phyloP scores from a whole-genome alignment of 2,113 vertebrate genomes.

The Muntiacus reevesi region DNA sequence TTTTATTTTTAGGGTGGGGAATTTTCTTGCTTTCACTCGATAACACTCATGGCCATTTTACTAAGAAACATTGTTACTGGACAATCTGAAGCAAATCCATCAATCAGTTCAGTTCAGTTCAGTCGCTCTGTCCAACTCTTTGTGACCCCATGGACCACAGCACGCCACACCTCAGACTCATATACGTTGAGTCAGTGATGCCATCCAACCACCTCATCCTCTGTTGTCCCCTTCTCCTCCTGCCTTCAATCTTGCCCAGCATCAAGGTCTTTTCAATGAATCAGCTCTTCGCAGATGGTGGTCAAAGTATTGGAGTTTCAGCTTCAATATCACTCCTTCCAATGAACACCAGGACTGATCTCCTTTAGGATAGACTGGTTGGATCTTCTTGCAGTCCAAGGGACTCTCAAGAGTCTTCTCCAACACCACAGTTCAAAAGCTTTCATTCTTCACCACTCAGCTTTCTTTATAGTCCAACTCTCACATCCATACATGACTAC shows the following conservation, averaged over 20 bases:
- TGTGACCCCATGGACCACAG: not conserved
- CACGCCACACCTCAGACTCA: fast-evolving
- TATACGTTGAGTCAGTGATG: not conserved
- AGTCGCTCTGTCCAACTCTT: not conserved
- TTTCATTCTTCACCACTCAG: not conserved
- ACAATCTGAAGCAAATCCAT: not conserved
- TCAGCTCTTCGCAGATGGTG: not conserved
- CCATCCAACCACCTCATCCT: not conserved
- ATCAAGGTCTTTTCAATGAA: not conserved
- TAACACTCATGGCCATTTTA: not conserved
- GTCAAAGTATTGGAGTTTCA: not conserved
- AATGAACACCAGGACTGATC: not conserved
- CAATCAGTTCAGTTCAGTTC: not conserved
- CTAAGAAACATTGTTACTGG: not conserved
- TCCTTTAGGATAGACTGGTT: not conserved
- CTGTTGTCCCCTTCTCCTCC: not conserved
- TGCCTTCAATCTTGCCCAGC: not conserved
- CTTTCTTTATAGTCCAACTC: not conserved
- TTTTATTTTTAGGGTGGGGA: not conserved
- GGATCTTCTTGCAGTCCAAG: not conserved
- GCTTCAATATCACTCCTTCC: not conserved
- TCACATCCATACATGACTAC: not conserved
- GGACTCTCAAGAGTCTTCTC: not conserved
- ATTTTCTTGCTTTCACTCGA: not conserved
- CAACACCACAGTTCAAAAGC: not conserved